Conservation (phyloP, 2,888 invertebrate species). For the Orchesellides sinensis region DNA sequence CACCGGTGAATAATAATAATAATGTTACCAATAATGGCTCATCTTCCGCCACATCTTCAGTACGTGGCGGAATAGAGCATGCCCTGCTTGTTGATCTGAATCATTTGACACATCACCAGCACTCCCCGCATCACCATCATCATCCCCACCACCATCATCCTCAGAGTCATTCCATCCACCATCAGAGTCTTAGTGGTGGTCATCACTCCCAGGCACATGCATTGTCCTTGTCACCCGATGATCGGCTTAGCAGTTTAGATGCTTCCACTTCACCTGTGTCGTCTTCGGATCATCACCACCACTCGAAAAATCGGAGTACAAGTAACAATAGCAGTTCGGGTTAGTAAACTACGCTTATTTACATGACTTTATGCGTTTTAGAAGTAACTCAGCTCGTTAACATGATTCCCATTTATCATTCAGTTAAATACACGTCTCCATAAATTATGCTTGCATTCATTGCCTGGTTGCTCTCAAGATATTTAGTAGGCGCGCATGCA, state of each 20-base stretch:
- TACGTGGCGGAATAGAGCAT: conserved; percentile 52
- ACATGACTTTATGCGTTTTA: too few species aligned
- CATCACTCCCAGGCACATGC: conserved; percentile 31
- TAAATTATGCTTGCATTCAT: too few species aligned
- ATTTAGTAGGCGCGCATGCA: not conserved
- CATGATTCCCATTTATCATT: conserved; percentile 23
- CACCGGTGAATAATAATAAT: not conserved
- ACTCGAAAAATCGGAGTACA: conserved; percentile 56
- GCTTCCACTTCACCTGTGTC: conserved; percentile 63
- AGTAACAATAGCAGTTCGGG: conserved; percentile 58
- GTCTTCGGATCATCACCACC: conserved; percentile 64
- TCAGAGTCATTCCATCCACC: conserved; percentile 31
- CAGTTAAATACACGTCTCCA: not conserved
- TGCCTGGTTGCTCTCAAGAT: not conserved
- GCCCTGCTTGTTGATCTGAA: conserved; percentile 59
- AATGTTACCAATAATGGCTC: conserved; percentile 31
- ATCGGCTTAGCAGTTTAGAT: conserved; percentile 65
- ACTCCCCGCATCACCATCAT: conserved; percentile 55
- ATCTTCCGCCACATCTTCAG: conserved; percentile 34
- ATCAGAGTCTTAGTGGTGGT: conserved; percentile 27
- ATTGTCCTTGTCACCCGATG: conserved; percentile 57
- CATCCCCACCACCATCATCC: conserved; percentile 56
- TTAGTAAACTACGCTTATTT: too few species aligned
- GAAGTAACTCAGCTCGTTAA: too few species aligned
- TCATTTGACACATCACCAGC: conserved; percentile 69